Evolutionary conservation across 2,113 vertebrate species (phyloP).

Genomic region (Sorex fumeus): DNA sequence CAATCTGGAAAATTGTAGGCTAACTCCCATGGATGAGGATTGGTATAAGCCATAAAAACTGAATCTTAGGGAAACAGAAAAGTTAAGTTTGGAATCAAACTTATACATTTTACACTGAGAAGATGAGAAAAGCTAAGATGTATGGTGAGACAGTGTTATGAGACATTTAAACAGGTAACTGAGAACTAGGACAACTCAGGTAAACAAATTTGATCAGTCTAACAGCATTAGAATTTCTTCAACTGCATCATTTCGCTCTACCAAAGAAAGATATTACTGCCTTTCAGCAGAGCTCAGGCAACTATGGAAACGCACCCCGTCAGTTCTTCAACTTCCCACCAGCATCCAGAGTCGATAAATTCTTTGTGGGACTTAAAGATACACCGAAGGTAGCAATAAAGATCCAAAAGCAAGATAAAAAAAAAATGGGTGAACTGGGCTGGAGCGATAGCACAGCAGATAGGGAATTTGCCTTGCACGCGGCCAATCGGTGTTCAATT

Average conservation of each 20-base stretch:
- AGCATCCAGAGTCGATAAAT: too few species aligned
- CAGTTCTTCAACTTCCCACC: neutral
- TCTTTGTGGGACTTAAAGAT: too few species aligned
- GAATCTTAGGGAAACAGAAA: neutral
- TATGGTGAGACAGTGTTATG: neutral
- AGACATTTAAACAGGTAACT: neutral
- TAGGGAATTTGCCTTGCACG: too few species aligned
- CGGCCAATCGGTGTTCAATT: too few species aligned
- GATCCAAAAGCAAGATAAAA: neutral
- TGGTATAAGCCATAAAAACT: neutral
- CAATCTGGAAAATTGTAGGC: neutral
- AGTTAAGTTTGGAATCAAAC: neutral
- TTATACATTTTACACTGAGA: neutral
- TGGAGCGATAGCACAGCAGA: too few species aligned
- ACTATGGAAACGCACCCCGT: neutral
- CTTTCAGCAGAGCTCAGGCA: neutral
- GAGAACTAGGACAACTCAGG: neutral
- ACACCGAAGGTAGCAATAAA: too few species aligned
- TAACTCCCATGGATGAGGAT: neutral
- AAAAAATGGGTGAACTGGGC: neutral
- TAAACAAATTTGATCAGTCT: neutral
- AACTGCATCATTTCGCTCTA: neutral
- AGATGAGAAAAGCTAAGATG: neutral
- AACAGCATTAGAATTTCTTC: neutral
- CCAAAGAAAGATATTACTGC: neutral